These are phyloP conservation scores for Leptinotarsa peninsularis DNA, from an alignment of 2,888 invertebrate genomes.

Conservation along the genomic window DNA sequence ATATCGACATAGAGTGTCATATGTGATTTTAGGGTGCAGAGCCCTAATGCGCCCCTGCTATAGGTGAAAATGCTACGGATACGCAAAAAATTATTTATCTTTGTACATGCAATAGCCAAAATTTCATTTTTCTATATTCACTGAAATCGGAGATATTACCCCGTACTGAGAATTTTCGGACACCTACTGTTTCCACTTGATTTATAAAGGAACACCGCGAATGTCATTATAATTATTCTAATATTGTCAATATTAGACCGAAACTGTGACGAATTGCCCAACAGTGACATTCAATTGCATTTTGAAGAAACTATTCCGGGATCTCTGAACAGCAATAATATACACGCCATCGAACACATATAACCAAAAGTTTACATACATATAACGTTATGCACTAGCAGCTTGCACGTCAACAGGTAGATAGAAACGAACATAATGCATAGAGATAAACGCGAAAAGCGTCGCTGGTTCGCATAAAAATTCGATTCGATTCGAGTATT, in stretches of 20 bases:
- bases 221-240: too few relatives aligned
- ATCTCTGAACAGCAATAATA: not conserved
- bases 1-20: too few relatives aligned
- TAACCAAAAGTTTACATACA: not conserved
- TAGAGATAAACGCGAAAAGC: conserved; percentile 16
- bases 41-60: not conserved
- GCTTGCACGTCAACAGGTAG: conserved; percentile 7
- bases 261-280: not conserved
- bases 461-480: conserved; percentile 3
- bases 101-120: not conserved
- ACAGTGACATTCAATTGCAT: not conserved
- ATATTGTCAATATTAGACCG: too few relatives aligned
- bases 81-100: not conserved
- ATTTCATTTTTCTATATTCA: not conserved
- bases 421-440: conserved; percentile 14
- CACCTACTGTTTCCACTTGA: not conserved
- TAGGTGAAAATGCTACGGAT: not conserved
- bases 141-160: not conserved
- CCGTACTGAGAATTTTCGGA: not conserved
- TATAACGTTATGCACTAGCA: not conserved
- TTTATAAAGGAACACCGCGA: too few relatives aligned
- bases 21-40: too few relatives aligned
- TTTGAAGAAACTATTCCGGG: not conserved
- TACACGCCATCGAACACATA: not conserved
- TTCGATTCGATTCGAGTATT: conserved; percentile 33